These are phyloP conservation scores for Columba livia DNA, from an alignment of 2,113 vertebrate species.

Conservation along the genomic window DNA sequence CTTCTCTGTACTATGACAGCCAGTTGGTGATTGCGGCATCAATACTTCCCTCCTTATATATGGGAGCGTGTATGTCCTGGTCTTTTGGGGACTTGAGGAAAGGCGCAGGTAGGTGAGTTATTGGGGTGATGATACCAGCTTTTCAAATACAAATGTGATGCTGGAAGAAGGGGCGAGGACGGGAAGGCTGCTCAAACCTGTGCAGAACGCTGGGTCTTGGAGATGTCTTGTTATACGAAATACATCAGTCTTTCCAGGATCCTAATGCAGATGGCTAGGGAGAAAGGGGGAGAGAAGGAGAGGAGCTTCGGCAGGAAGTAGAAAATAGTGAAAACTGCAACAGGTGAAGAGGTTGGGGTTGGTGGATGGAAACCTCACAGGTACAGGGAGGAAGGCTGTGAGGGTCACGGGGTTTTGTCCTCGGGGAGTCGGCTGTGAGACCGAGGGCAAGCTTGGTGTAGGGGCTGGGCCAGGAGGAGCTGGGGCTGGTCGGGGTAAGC, in stretches of 20 bases:
- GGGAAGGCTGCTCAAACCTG: neutral
- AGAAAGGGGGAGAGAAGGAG: neutral
- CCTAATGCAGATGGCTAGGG: neutral
- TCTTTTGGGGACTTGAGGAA: neutral
- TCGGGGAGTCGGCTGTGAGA: neutral
- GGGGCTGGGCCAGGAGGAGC: neutral
- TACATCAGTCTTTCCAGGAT: neutral
- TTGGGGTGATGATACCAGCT: neutral
- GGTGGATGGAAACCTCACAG: neutral
- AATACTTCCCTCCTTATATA: neutral
- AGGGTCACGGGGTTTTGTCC: neutral
- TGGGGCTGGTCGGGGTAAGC: neutral
- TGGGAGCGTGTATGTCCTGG: neutral
- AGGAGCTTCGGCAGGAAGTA: neutral
- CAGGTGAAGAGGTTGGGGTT: neutral
- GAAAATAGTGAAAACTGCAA: neutral
- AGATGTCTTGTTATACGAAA: neutral
- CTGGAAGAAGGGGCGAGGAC: neutral
- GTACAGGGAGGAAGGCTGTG: neutral
- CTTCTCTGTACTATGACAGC: neutral
- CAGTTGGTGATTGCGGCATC: neutral
- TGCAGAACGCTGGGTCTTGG: neutral
- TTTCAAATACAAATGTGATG: neutral
- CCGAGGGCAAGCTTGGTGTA: neutral
- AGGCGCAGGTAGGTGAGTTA: neutral